phyloP scores from a whole-genome alignment of 2,113 vertebrate species.

The Microtus ochrogaster region DNA sequence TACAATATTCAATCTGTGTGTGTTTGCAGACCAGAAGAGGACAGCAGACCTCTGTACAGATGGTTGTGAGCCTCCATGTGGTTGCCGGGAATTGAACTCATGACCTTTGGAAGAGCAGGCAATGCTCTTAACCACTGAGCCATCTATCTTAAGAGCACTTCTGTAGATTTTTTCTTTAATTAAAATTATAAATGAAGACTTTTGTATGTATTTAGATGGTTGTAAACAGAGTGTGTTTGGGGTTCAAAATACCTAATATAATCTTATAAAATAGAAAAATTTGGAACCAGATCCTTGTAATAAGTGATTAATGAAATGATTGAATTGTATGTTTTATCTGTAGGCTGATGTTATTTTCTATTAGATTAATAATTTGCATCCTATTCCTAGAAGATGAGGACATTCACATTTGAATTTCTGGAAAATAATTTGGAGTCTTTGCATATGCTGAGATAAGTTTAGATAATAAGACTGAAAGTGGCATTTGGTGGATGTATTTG shows the following conservation, averaged over 20 bases:
- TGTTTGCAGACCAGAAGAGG: no score
- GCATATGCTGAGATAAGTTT: background rate
- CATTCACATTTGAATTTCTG: background rate
- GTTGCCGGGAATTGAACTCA: no score
- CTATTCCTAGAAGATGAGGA: slow-evolving; percentile 25
- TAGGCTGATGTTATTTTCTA: slow-evolving; percentile 36
- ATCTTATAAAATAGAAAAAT: background rate
- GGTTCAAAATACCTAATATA: background rate
- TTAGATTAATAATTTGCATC: slow-evolving; percentile 44
- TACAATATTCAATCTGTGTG: no score
- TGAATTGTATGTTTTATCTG: background rate
- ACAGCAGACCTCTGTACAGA: no score
- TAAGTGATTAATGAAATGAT: background rate
- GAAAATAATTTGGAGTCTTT: slow-evolving; percentile 39
- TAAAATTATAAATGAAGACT: slow-evolving; percentile 50
- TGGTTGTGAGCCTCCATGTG: no score
- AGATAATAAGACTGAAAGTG: background rate
- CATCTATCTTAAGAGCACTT: slow-evolving; percentile 12
- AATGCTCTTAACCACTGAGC: no score
- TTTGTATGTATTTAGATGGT: slow-evolving; percentile 45
- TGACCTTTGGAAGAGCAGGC: no score
- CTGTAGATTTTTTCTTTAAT: background rate
- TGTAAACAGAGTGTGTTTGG: slow-evolving; percentile 11
- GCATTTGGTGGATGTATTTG: background rate
- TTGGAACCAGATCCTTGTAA: background rate